Evolutionary conservation across 2,888 invertebrate species (phyloP).

Genomic region (Thelaira solivaga): DNA sequence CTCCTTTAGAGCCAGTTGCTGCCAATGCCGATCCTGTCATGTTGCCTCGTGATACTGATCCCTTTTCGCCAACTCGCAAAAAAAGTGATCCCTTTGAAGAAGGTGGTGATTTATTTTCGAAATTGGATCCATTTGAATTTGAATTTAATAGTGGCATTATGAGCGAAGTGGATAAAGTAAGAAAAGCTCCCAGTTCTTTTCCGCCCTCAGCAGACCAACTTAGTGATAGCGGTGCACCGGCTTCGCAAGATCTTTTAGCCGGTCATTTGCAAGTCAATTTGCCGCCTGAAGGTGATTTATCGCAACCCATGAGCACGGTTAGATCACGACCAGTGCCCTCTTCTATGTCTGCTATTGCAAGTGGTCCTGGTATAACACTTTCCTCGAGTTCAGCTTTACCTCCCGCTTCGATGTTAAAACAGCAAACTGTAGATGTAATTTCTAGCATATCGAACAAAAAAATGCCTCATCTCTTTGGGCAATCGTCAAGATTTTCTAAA

Average conservation of each 20-base stretch:
- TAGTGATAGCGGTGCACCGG: not conserved
- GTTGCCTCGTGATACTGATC: conserved; percentile 76
- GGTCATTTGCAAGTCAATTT: conserved; percentile 84
- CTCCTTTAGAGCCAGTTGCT: conserved; percentile 64
- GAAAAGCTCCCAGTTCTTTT: conserved; percentile 25
- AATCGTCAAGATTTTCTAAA: conserved; percentile 75
- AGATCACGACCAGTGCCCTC: conserved; percentile 68
- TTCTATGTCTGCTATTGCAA: conserved; percentile 12
- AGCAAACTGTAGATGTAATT: conserved; percentile 77
- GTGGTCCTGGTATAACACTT: not conserved
- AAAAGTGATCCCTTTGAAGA: conserved; percentile 84
- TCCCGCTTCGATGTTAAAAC: conserved; percentile 70
- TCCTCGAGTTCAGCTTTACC: conserved; percentile 14
- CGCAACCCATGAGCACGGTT: conserved; percentile 63
- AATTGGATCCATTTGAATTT: conserved; percentile 76
- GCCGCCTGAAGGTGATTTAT: conserved; percentile 79
- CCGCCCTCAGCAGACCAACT: conserved; percentile 29
- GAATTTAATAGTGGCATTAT: conserved; percentile 68
- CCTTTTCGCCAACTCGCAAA: conserved; percentile 76
- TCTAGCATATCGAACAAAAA: conserved; percentile 77
- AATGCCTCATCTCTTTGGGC: conserved; percentile 77
- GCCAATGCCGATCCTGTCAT: conserved; percentile 75
- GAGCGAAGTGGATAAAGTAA: conserved; percentile 28
- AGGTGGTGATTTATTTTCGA: conserved; percentile 74
- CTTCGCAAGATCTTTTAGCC: conserved; percentile 78